phyloP scores from a whole-genome alignment of 2,797 vertebrate species.

The Notolepis coatsorum region DNA sequence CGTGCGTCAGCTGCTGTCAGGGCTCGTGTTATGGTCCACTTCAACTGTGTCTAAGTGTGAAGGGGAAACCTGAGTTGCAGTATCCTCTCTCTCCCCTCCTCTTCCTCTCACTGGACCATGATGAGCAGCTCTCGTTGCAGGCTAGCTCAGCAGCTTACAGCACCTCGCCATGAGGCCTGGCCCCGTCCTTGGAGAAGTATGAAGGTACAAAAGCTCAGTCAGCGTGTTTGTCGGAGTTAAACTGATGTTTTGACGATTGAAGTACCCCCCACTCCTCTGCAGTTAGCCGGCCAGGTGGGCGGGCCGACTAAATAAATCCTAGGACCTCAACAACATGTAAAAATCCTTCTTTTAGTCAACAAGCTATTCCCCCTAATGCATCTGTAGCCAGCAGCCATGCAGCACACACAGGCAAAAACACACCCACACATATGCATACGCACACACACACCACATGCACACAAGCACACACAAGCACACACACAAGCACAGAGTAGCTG shows the following conservation, averaged over 20 bases:
- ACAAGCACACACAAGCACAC: slow-evolving; percentile 23
- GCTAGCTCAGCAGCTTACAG: slow-evolving; percentile 64
- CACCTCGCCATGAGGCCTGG: slow-evolving; percentile 50
- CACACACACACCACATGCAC: slow-evolving; percentile 5
- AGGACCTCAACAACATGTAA: slow-evolving; percentile 57
- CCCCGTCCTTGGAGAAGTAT: slow-evolving; percentile 54
- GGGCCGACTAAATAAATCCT: slow-evolving; percentile 55
- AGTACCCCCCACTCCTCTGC: slow-evolving; percentile 38
- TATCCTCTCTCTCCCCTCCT: slow-evolving; percentile 32
- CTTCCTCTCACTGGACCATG: slow-evolving; percentile 59
- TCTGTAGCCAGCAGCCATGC: slow-evolving; percentile 36
- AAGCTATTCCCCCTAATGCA: slow-evolving; percentile 64
- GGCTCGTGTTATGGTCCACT: slow-evolving; percentile 41
- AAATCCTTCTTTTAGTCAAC: slow-evolving; percentile 59
- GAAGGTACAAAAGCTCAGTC: slow-evolving; percentile 61
- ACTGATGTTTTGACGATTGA: slow-evolving; percentile 69
- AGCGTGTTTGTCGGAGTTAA: slow-evolving; percentile 62
- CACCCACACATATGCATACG: neutral
- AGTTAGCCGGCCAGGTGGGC: slow-evolving; percentile 40
- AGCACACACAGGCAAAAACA: neutral
- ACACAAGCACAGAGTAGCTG: slow-evolving; percentile 21
- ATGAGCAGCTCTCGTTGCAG: slow-evolving; percentile 64
- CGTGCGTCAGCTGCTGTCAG: neutral
- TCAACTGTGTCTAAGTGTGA: slow-evolving; percentile 27
- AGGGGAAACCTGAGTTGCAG: slow-evolving; percentile 61